A percentile compares a stretch with the other conserved stretches of the same genome.
Evolutionary conservation across 1,140 invertebrate species (phyloP).

Genomic region (Charaxes varanes): DNA sequence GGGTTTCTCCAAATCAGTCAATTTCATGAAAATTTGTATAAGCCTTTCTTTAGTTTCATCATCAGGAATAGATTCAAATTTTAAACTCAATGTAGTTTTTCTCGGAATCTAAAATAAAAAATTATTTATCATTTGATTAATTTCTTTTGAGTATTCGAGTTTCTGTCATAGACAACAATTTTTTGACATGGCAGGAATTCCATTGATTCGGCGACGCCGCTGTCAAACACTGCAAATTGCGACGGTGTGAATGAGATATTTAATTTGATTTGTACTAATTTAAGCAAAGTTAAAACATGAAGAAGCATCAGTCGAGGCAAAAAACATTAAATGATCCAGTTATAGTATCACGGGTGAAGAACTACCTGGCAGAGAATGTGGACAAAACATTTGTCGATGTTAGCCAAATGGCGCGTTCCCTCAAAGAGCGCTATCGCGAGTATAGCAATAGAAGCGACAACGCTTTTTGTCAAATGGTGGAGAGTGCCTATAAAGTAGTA

Average conservation of each 20-base stretch:
- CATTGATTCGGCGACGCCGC: conserved; percentile 54
- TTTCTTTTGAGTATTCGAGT: too few species aligned
- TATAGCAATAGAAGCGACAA: conserved; percentile 80
- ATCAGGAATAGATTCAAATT: conserved; percentile 40
- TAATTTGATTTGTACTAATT: conserved; percentile 8
- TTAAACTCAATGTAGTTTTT: conserved; percentile 28
- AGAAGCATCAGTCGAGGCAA: conserved; percentile 62
- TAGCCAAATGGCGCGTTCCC: conserved; percentile 81
- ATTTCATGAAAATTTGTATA: conserved; percentile 43
- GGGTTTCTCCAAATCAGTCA: conserved; percentile 38
- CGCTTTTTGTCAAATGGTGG: conserved; percentile 80
- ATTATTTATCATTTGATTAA: background rate
- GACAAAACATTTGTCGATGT: conserved; percentile 83
- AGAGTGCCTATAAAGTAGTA: conserved; percentile 74
- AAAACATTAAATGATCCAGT: conserved; percentile 61
- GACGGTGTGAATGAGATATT: conserved; percentile 17
- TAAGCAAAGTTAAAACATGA: conserved; percentile 39
- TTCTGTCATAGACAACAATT: conserved; percentile 7
- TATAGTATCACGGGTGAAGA: conserved; percentile 70
- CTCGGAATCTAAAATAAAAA: conserved; percentile 41
- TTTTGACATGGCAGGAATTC: conserved; percentile 25
- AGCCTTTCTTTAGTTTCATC: conserved; percentile 39
- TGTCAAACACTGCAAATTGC: conserved; percentile 52
- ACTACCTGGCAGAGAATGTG: conserved; percentile 83
- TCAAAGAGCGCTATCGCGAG: conserved; percentile 81